Base-by-base conservation (phyloP, 2,888 invertebrate genomes). In the Andrena minutula region DNA sequence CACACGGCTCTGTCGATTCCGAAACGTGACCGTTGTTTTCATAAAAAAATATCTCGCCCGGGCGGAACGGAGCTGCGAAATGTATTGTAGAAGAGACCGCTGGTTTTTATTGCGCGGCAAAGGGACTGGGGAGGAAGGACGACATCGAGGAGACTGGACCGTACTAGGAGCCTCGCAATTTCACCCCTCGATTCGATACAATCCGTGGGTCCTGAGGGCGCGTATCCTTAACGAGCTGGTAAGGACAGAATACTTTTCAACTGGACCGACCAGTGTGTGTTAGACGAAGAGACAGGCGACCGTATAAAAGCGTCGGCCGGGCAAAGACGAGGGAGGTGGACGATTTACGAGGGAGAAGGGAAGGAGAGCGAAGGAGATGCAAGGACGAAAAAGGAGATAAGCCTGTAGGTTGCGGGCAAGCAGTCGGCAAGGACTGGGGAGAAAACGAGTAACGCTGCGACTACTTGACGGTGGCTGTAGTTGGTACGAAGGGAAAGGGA, bases 191-290 rank as follows among this genome's bases (percentile, higher is more conserved):
- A 78, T 82, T 81, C 86, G 85, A 87, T 78, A 78, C 58, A 70
- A 75, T 77, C 63, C 58, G 68, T 32, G 64, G 64, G 23, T 56
- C 63, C 28, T 5, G 30, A 63, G 64, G 49, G 49, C 66, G 75
- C 64, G 74, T 80, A 74, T 63, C 82, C 66, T 78, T 87, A 87
- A 86, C 86, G 86, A 86, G 82, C 64, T 61, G 73, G 53, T 64
- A 66, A 77, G 70, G 28, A 78, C 35, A 47, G 49, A 35, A 28
- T 41, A 16, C 41, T 41, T 41, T 16, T 41, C 41, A 16, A 41
- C 41, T 4, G 41, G 41, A 16, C 16, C 41, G 41, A 16, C 41
- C 41, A 16, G 41, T 41, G 41, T 16, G 10, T 1, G 70, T 76
- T 68, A 75, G 79, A 71, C 69, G 86, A 79, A 84, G 79, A 51